Evolutionary conservation across 2,797 vertebrate genomes (phyloP), one percentile per base, ranked within the genome.

Genomic region (Fratercula arctica): DNA sequence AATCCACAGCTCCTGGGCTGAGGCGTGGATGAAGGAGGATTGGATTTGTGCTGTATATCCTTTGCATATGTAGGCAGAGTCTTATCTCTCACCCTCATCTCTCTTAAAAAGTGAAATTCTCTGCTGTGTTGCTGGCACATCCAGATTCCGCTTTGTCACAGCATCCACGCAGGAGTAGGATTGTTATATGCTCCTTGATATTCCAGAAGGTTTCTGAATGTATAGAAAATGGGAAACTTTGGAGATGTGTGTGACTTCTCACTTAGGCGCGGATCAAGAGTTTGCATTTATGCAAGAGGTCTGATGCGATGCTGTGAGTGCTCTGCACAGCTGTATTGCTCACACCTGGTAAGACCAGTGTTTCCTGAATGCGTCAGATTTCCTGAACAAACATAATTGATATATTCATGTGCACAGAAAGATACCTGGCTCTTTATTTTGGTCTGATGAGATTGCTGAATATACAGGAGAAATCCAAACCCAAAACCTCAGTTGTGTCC

Each of bases 361-460:
- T 93, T 92, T 94, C 89, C 86, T 85, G 78, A 94, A 90, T 35
- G 45, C n/a, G 28, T 64, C 68, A 74, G 48, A 48, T 90, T 90
- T 89, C 84, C 76, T 77, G 70, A 94, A 43, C 56, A 74, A 64
- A 72, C 3, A 0, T 46, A 72, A 77, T 6, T 35, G 83, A 69
- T 28, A 29, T 8, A 72, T 84, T 72, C 35, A 73, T 18, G n/a
- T 43, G 20, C 31, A 68, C 25, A 64, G 50, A 54, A 93, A 67
- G 75, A 87, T 89, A 85, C 29, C 48, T 37, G 11, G 17, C 18
- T 87, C 51, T 79, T 93, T 57, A 53, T 46, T 92, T 93, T 41
- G 8, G 35, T 81, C 54, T 56, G 10, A 70, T 77, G 64, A 57
- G 10, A 56, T 57, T 77, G 33, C 37, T 89, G 84, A 80, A 66